A percentile compares a stretch with the other conserved stretches of the same genome.
Conservation (phyloP, 2,113 vertebrate species). For the Sciurus niger region DNA sequence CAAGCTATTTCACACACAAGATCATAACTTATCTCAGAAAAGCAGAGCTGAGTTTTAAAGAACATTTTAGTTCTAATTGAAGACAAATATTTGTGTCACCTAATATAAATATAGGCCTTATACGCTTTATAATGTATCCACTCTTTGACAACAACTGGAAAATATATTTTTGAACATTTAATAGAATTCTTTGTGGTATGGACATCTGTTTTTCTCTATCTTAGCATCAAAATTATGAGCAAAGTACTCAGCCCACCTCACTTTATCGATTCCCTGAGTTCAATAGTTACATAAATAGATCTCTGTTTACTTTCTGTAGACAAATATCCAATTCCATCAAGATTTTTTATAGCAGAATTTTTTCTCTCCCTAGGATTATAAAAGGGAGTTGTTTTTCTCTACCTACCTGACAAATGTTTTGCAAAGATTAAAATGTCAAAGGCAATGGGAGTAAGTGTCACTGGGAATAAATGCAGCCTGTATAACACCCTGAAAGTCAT, state of each 20-base stretch:
- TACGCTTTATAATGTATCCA: neutral
- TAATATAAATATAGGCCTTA: neutral
- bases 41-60: neutral
- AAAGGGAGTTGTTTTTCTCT: conserved; percentile 14
- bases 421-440: conserved; percentile 69
- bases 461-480: neutral
- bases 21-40: neutral
- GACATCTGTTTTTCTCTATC: neutral
- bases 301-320: conserved; percentile 30
- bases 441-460: neutral
- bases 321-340: conserved; percentile 12
- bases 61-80: neutral
- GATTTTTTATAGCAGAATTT: neutral
- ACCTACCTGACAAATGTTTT: conserved; percentile 1
- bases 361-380: neutral
- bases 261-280: neutral
- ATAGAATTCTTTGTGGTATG: no score
- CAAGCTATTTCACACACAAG: neutral
- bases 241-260: neutral
- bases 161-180: neutral
- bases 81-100: neutral
- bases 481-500: neutral
- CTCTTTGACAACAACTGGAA: neutral
- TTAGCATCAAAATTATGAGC: neutral
- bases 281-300: neutral